These are phyloP conservation scores for Tetragonisca angustula DNA, from an alignment of 2,888 invertebrate species.

Conservation along the genomic window DNA sequence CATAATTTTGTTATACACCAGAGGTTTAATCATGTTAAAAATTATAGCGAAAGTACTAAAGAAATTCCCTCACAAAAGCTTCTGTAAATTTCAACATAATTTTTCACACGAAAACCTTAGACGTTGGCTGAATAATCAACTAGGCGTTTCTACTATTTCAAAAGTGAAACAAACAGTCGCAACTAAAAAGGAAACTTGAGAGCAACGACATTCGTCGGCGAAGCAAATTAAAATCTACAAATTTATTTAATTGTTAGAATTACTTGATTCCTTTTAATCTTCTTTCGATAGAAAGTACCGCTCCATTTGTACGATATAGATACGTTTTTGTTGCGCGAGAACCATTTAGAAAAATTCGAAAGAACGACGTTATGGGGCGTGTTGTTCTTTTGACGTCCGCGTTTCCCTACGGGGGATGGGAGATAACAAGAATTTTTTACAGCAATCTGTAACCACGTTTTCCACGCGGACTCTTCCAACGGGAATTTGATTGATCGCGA, in stretches of 20 bases:
- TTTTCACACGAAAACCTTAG: background rate
- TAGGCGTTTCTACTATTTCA: background rate
- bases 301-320: too few relatives aligned
- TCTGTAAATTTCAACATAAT: too few relatives aligned
- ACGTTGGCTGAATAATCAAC: background rate
- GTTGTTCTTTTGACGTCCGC: background rate
- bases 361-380: background rate
- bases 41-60: too few relatives aligned
- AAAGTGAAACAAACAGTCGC: background rate
- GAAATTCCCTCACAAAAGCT: too few relatives aligned
- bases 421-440: background rate
- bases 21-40: too few relatives aligned
- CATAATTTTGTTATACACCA: too few relatives aligned
- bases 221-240: background rate
- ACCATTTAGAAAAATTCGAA: background rate
- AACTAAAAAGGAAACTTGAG: background rate
- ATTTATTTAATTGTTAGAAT: background rate
- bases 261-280: background rate
- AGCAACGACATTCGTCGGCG: background rate
- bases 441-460: background rate
- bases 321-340: too few relatives aligned
- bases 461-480: background rate
- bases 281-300: background rate
- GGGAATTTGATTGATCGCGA: constrained; percentile 2
- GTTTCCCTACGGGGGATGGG: background rate